A percentile compares a stretch with the other conserved stretches of the same genome.
Evolutionary conservation across 2,888 invertebrate genomes (phyloP).

Genomic region (Caenorhabditis panamensis): DNA sequence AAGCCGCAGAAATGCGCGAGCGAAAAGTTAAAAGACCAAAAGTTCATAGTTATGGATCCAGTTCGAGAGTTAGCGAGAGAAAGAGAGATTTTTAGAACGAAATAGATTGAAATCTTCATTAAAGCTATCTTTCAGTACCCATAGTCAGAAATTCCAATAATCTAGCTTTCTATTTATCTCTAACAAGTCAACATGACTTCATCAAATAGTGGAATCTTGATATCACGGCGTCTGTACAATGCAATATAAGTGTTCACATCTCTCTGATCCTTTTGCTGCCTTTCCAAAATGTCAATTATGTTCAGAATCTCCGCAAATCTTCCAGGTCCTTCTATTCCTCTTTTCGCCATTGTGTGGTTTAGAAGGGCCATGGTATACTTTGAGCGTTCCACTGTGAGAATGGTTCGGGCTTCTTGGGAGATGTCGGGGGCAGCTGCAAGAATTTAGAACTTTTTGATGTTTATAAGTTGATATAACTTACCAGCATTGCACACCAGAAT

Average conservation of each 20-base stretch:
- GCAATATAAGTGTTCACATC: constrained; percentile 22
- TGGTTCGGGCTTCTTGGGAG: constrained; percentile 15
- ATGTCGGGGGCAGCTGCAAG: constrained; percentile 48
- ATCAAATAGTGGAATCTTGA: constrained; percentile 36
- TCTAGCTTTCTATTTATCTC: too few relatives aligned
- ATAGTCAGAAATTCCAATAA: neutral
- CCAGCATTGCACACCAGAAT: constrained; percentile 44
- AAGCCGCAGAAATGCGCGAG: too few relatives aligned
- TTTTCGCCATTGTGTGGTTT: constrained; percentile 30
- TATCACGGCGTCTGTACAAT: constrained; percentile 24
- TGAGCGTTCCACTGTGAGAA: constrained; percentile 24
- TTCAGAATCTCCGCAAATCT: constrained; percentile 40
- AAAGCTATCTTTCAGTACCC: constrained; percentile 1
- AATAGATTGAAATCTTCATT: too few relatives aligned
- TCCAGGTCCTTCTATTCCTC: constrained; percentile 38
- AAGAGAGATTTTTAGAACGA: too few relatives aligned
- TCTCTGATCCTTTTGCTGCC: constrained; percentile 50
- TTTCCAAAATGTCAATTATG: constrained; percentile 44
- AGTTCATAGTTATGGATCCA: too few relatives aligned
- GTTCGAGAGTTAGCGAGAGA: too few relatives aligned
- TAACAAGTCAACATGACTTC: constrained; percentile 46
- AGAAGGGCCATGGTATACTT: constrained; percentile 46
- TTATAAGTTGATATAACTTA: constrained; percentile 9
- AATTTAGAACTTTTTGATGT: neutral
- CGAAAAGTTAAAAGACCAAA: too few relatives aligned